Conservation (phyloP, 2,797 vertebrate genomes). For the Smutsia temminckii region DNA sequence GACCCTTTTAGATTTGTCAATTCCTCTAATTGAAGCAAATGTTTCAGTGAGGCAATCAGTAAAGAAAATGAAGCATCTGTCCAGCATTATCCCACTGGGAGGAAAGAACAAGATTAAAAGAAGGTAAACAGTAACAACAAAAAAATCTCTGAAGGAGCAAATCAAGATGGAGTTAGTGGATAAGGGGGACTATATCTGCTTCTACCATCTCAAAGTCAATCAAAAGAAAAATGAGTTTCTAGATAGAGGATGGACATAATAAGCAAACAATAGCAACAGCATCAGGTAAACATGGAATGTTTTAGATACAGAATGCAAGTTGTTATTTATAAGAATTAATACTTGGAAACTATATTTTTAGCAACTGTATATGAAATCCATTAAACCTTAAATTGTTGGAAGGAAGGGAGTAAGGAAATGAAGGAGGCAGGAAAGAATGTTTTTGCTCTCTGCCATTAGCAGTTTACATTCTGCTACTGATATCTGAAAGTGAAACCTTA, state of each 20-base stretch:
- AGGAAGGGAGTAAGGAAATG: not conserved
- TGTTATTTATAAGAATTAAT: not conserved
- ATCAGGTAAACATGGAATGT: not conserved
- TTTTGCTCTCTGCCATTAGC: not conserved
- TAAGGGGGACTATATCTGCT: not conserved
- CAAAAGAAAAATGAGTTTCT: not conserved
- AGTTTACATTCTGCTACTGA: too few relatives aligned
- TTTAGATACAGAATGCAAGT: not conserved
- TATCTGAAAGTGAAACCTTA: not conserved
- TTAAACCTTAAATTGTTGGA: not conserved
- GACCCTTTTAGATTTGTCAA: constrained; percentile 59
- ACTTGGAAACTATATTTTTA: not conserved
- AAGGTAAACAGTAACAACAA: not conserved
- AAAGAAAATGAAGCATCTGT: not conserved
- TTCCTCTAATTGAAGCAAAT: constrained; percentile 61
- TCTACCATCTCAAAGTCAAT: not conserved
- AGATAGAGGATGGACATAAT: not conserved
- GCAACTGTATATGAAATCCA: not conserved
- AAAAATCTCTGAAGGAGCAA: not conserved
- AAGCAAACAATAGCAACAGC: not conserved
- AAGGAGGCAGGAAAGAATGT: not conserved
- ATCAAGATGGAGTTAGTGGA: not conserved
- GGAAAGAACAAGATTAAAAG: not conserved
- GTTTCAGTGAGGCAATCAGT: constrained; percentile 6
- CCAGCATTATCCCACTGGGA: not conserved